Evolutionary conservation across 2,888 invertebrate species (phyloP).

Genomic region (Aethes cnicana): DNA sequence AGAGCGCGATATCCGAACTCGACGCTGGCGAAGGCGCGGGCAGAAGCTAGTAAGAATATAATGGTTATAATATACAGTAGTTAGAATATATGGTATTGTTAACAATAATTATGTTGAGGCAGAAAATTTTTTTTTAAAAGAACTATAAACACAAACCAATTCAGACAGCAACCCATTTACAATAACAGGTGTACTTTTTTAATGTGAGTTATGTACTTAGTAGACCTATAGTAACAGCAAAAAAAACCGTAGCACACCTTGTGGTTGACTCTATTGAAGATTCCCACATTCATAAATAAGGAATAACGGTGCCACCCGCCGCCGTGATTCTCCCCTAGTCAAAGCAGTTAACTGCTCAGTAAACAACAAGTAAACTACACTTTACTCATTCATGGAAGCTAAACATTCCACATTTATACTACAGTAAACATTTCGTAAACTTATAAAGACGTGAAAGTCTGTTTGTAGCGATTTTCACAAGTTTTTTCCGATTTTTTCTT

Average conservation of each 20-base stretch:
- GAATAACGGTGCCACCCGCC: conserved; percentile 59
- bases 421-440: neutral
- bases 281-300: conserved; percentile 90
- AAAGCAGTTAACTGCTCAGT: conserved; percentile 20
- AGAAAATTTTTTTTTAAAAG: too few relatives aligned
- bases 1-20: too few relatives aligned
- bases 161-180: too few relatives aligned
- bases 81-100: too few relatives aligned
- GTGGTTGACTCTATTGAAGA: conserved; percentile 90
- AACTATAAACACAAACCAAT: too few relatives aligned
- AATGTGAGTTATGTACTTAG: too few relatives aligned
- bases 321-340: conserved; percentile 17
- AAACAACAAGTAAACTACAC: conserved; percentile 23
- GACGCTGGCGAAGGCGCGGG: too few relatives aligned
- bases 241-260: conserved; percentile 79
- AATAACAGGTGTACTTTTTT: too few relatives aligned
- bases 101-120: too few relatives aligned
- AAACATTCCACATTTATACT: neutral
- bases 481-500: conserved; percentile 18
- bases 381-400: neutral
- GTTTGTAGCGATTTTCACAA: conserved; percentile 13
- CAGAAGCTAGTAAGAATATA: too few relatives aligned
- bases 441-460: conserved; percentile 4
- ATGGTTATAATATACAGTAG: too few relatives aligned
- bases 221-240: too few relatives aligned